Base-by-base conservation (phyloP, 2,797 vertebrate species). In the Molossus molossus region DNA sequence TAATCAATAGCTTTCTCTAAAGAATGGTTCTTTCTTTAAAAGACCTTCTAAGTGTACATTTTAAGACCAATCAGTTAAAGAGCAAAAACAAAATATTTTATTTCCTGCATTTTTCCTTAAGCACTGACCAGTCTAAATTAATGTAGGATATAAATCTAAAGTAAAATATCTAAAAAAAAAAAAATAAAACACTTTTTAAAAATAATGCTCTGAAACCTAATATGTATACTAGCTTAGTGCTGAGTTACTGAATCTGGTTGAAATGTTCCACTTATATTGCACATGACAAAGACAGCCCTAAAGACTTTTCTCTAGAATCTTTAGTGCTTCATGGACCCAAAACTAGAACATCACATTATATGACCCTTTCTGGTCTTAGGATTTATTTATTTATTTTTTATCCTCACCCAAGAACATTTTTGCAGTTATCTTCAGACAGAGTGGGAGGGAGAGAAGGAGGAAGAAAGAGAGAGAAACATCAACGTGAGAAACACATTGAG, bases 51-150 rank as follows among this genome's bases (percentile, higher is more conserved):
- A 85, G 6, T 1, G 27, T 65, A 48, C 2, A 58, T 91, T 91
- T 93, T 90, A 91, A 95, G 40, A 85, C 1, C 23, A 37, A 67
- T n/a, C 27, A 80, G 3, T 23, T 25, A 12, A 69, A 88, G 21
- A 76, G 48, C 29, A 58, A 91, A 89, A 65, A 2, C 18, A 48
- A 87, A 84, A 83, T n/a, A 10, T 72, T 82, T 65, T 6, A 13
- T n/a, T 87, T 83, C 69, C 13, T 92, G 21, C 27, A 27, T 79
- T 90, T 93, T 91, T 23, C 17, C 25, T 40, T 81, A 53, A 87
- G 65, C 27, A 58, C 29, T 87, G 40, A 62, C 14, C n/a, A 40
- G 11, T 85, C 67, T 93, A 85, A 96, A 81, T 4, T 94, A 72
- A 53, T 91, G 14, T 0, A 69, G 29, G 9, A 57, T 55, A 27